Evolutionary conservation across 1,140 invertebrate species (phyloP).

Genomic region (Drosophila triauraria): DNA sequence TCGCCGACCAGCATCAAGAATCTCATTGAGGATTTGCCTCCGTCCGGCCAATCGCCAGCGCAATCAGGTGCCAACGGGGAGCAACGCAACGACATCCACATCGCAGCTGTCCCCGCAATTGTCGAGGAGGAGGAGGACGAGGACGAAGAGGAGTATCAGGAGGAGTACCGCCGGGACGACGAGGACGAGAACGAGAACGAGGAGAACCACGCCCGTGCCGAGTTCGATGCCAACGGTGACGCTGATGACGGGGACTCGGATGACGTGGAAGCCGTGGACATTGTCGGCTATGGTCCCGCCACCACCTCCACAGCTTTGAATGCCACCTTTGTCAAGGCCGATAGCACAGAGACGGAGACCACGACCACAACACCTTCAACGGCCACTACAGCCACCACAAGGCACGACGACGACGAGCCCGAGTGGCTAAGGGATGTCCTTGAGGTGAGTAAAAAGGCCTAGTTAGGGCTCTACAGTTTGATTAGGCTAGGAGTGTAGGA

Average conservation of each 20-base stretch:
- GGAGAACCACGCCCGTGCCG: slow-evolving; percentile 56
- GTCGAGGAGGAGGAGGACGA: slow-evolving; percentile 41
- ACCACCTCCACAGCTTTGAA: slow-evolving; percentile 42
- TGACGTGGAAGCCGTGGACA: slow-evolving; percentile 74
- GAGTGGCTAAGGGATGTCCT: slow-evolving; percentile 87
- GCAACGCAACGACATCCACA: slow-evolving; percentile 54
- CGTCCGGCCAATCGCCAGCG: slow-evolving; percentile 23
- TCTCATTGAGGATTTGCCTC: slow-evolving; percentile 70
- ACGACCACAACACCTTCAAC: slow-evolving; percentile 70
- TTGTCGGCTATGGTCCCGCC: slow-evolving; percentile 72
- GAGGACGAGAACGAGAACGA: slow-evolving; percentile 31
- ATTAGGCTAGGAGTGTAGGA: background rate
- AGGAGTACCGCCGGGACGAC: slow-evolving; percentile 8
- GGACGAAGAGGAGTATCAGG: slow-evolving; percentile 13
- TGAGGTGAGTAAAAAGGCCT: slow-evolving; percentile 58
- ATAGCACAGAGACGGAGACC: slow-evolving; percentile 72
- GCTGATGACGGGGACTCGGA: slow-evolving; percentile 71
- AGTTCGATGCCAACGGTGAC: slow-evolving; percentile 44
- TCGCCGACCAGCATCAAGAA: slow-evolving; percentile 81
- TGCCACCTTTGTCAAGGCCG: slow-evolving; percentile 67
- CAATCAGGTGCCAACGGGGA: slow-evolving; percentile 44
- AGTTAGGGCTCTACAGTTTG: background rate
- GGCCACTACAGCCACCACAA: slow-evolving; percentile 77
- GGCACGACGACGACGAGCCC: slow-evolving; percentile 86
- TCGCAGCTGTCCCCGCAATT: slow-evolving; percentile 52